These are phyloP conservation scores for Galago senegalensis DNA, from an alignment of 2,797 vertebrate genomes.

Conservation along the genomic window DNA sequence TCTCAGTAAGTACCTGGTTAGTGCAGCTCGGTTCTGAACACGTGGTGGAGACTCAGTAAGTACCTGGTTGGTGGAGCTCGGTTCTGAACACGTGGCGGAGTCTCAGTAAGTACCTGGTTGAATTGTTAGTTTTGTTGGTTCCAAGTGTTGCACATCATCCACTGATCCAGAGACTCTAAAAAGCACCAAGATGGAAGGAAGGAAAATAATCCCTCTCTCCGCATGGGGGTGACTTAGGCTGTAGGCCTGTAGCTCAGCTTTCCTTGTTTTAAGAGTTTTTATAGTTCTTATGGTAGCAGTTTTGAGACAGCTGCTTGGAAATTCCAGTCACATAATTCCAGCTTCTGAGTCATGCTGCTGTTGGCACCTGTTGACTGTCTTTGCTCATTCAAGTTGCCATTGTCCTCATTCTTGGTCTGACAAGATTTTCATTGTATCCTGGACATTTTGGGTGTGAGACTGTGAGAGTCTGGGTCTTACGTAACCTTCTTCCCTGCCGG, in stretches of 20 bases:
- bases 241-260: rapidly evolving
- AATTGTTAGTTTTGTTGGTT: background rate
- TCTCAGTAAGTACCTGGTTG: rapidly evolving
- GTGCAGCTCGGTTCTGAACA: rapidly evolving
- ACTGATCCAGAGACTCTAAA: background rate
- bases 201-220: background rate
- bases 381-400: rapidly evolving
- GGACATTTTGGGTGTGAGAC: background rate
- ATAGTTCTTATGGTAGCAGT: background rate
- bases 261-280: background rate
- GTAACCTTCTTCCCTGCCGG: too few species aligned
- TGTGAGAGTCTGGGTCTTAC: background rate
- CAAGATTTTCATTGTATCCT: background rate
- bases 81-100: rapidly evolving
- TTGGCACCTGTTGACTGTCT: background rate
- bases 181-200: background rate
- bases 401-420: background rate
- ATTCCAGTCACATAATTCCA: background rate
- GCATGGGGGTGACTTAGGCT: rapidly evolving
- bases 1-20: rapidly evolving
- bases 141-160: background rate
- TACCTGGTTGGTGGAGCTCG: rapidly evolving
- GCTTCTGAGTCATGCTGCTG: rapidly evolving
- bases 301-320: background rate
- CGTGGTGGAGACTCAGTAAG: rapidly evolving